Percentiles rank a stretch among this genome's conserved stretches.
phyloP scores from a whole-genome alignment of 2,797 vertebrate species.

The Valencia hispanica region DNA sequence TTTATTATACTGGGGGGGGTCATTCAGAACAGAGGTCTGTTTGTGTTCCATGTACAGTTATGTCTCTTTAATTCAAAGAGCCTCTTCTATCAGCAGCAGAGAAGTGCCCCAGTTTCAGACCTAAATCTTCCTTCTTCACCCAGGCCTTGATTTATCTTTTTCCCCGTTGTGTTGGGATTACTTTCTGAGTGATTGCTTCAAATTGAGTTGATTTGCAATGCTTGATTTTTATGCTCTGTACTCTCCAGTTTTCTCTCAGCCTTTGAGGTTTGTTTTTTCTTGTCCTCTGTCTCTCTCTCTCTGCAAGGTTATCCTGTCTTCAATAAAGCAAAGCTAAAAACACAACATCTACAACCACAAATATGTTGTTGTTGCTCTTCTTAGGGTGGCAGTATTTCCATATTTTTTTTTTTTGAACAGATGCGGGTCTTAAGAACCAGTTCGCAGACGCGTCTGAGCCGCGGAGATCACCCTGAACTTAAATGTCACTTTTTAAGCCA shows the following conservation, averaged over 20 bases:
- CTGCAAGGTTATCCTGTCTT: constrained; percentile 1
- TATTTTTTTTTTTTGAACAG: no score
- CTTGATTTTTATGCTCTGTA: constrained; percentile 35
- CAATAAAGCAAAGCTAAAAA: background rate
- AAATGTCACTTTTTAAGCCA: constrained; percentile 43
- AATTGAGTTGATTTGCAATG: constrained; percentile 50
- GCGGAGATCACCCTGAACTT: background rate
- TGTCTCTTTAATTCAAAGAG: background rate
- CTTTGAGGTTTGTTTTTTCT: constrained; percentile 25
- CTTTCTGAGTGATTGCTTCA: constrained; percentile 49
- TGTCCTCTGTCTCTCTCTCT: constrained; percentile 26
- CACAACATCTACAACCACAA: background rate
- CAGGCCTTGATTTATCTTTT: constrained; percentile 27
- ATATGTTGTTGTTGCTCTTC: background rate
- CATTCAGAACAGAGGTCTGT: background rate
- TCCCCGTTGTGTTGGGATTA: constrained; percentile 26
- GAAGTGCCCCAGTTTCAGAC: constrained; percentile 16
- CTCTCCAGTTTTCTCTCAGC: constrained; percentile 23
- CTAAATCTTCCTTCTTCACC: constrained; percentile 13
- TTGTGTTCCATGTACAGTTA: background rate
- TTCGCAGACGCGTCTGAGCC: background rate
- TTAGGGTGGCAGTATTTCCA: background rate
- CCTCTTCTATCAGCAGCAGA: constrained; percentile 6
- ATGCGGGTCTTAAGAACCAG: background rate
- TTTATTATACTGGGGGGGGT: background rate